phyloP scores from a whole-genome alignment of 2,113 vertebrate species.

The Oophaga pumilio region DNA sequence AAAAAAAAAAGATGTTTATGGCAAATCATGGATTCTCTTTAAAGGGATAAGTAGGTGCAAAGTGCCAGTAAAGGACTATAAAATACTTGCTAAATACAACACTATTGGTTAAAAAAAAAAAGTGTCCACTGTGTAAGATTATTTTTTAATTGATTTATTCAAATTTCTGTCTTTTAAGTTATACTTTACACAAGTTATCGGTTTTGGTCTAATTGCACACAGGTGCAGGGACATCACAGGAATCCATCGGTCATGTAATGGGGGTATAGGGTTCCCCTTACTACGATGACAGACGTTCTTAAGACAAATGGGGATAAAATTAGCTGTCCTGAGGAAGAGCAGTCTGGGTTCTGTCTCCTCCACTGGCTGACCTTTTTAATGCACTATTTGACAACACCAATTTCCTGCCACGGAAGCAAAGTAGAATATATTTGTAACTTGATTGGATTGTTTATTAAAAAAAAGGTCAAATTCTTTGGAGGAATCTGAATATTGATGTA shows the following conservation, averaged over 20 bases:
- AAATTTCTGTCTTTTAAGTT: neutral
- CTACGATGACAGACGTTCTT: neutral
- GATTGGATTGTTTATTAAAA: neutral
- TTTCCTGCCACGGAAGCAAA: neutral
- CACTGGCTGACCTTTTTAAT: slow-evolving; percentile 4
- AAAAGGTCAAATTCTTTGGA: no score
- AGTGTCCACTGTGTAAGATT: no score
- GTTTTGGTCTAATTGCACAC: neutral
- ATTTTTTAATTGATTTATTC: neutral
- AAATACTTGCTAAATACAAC: neutral
- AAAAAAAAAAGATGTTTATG: no score
- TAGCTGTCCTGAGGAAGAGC: slow-evolving; percentile 16
- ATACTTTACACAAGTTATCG: neutral
- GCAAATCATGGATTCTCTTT: no score
- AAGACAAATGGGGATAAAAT: slow-evolving; percentile 38
- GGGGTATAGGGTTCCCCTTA: neutral
- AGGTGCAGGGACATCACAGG: slow-evolving; percentile 12
- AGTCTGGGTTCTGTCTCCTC: slow-evolving; percentile 31
- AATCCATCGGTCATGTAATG: slow-evolving; percentile 3
- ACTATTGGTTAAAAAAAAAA: no score
- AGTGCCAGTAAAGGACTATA: neutral
- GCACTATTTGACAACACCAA: neutral
- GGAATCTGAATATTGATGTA: no score
- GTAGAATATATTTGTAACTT: neutral
- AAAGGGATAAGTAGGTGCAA: neutral